Evolutionary conservation across 2,797 vertebrate species (phyloP), one percentile per base, ranked within the genome.

Genomic region (Rhabdophis nuchalis): DNA sequence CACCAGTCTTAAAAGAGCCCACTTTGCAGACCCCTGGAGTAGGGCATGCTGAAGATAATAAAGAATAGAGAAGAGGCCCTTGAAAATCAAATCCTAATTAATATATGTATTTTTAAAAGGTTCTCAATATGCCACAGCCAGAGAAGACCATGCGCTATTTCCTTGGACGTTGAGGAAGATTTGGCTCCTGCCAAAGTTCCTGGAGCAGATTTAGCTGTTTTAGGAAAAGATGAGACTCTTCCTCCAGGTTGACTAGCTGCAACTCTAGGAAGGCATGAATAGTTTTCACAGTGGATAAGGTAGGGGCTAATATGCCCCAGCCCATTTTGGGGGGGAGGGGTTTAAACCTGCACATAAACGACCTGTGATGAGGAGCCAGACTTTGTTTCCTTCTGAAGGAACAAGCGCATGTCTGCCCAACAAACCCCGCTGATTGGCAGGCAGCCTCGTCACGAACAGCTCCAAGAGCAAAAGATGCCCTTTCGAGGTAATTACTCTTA

Each of bases 401-500:
- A 50, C 52, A 32, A 12, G 8, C 25, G 2, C 18, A 11, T 27
- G 10, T 36, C 18, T 32, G 32, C 50, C 27, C 18, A 68, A 68
- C 60, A 64, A 77, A 41, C 58, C 29, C 5, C 5, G 46, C 56
- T 52, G 23, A 85, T 54, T 90, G 93, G 93, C 88, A 93, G 27
- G 56, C 88, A 50, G 86, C 91, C 91, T 52, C 58, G 32, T 54
- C 54, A n/a, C 54, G 25, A 56, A 54, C 77, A 91, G 32, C 56
- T 87, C 77, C 60, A 86, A 64, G 64, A 89, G 46, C 20, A 89
- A 92, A 88, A 86, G 72, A 93, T 93, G 93, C 91, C 94, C 93
- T 94, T 95, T 95, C 93, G 93, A 92, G 93, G 94, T 91, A 93
- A 93, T 92, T 92, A 61, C 91, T 89, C 61, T 89, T 91, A 18